Conservation (phyloP, 1,140 invertebrate species). For the Subanguina moxae region DNA sequence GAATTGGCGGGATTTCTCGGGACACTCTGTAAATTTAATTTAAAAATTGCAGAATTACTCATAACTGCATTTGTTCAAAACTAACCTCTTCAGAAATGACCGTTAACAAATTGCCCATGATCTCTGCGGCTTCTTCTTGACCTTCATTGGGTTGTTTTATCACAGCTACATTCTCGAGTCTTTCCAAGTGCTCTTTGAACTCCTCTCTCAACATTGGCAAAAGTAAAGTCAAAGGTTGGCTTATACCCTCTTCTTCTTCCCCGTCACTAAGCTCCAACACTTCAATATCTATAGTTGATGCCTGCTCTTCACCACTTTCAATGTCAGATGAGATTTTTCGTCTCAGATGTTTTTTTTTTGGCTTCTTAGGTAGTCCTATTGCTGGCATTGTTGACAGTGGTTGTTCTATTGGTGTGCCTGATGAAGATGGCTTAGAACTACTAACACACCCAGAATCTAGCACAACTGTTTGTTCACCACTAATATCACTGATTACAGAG, state of each 20-base stretch:
- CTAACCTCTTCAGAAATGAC: conserved; percentile 18
- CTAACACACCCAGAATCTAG: neutral
- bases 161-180: conserved; percentile 18
- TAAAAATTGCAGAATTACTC: too few species aligned
- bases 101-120: conserved; percentile 13
- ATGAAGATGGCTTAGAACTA: too few species aligned
- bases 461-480: neutral
- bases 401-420: too few species aligned
- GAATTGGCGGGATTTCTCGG: too few species aligned
- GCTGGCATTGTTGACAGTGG: neutral
- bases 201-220: conserved; percentile 34
- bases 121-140: conserved; percentile 15
- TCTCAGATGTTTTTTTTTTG: neutral
- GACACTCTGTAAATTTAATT: too few species aligned
- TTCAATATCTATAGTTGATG: neutral
- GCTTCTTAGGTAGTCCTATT: neutral
- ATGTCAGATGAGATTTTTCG: conserved; percentile 1
- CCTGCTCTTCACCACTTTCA: neutral
- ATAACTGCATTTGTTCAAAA: too few species aligned
- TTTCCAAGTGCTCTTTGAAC: conserved; percentile 32
- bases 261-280: neutral
- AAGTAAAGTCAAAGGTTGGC: conserved; percentile 6
- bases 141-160: neutral
- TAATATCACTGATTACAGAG: neutral
- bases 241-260: neutral